phyloP scores from a whole-genome alignment of 2,888 invertebrate species.

The Cheilosia vernalis region DNA sequence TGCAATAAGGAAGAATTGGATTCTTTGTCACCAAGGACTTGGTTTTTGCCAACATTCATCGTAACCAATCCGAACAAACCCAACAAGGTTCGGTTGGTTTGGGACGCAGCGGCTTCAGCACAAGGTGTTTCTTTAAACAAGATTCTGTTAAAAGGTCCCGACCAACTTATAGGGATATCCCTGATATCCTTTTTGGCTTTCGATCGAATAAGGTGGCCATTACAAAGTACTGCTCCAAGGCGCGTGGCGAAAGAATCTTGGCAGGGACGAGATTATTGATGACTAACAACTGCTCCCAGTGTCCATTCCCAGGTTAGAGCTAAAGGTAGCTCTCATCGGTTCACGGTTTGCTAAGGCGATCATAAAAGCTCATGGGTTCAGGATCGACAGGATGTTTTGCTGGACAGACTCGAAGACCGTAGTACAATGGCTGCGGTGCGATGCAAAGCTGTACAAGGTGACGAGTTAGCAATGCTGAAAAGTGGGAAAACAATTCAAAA shows the following conservation, averaged over 20 bases:
- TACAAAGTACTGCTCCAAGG: too few relatives aligned
- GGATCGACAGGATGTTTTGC: conserved; percentile 52
- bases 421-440: conserved; percentile 75
- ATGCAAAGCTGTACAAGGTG: conserved; percentile 66
- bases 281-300: not conserved
- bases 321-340: conserved; percentile 70
- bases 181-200: conserved; percentile 46
- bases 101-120: too few relatives aligned
- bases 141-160: conserved; percentile 77
- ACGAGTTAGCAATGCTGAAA: conserved; percentile 10
- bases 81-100: too few relatives aligned
- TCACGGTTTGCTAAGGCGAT: conserved; percentile 37
- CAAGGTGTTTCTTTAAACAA: too few relatives aligned
- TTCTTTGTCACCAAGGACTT: too few relatives aligned
- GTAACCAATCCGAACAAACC: too few relatives aligned
- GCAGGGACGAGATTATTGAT: too few relatives aligned
- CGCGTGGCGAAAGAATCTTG: too few relatives aligned
- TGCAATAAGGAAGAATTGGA: too few relatives aligned
- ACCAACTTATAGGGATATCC: conserved; percentile 35
- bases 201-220: too few relatives aligned
- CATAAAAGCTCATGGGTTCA: conserved; percentile 19
- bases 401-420: conserved; percentile 77
- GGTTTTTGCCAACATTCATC: too few relatives aligned
- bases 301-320: conserved; percentile 65
- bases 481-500: too few relatives aligned